A percentile compares a stretch with the other conserved stretches of the same genome.
Evolutionary conservation across 1,140 invertebrate genomes (phyloP).

Genomic region (Bombus turneri): DNA sequence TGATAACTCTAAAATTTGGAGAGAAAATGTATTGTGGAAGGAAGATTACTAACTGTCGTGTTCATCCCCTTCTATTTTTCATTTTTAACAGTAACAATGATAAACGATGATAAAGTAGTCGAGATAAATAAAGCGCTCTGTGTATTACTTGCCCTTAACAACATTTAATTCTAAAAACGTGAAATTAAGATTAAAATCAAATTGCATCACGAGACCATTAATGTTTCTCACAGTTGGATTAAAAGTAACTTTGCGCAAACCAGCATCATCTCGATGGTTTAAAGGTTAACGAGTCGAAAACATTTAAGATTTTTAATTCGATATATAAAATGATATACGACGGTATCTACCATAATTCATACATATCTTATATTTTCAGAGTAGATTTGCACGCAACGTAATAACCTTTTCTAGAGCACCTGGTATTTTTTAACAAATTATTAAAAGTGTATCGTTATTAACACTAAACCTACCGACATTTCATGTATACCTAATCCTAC

Average conservation of each 20-base stretch:
- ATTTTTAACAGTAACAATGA: not conserved
- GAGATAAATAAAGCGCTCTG: not conserved
- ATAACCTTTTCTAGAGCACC: too few relatives aligned
- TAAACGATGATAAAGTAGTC: not conserved
- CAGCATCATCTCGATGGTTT: not conserved
- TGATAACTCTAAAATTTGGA: too few relatives aligned
- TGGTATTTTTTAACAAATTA: too few relatives aligned
- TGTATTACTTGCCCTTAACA: not conserved
- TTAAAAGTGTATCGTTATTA: too few relatives aligned
- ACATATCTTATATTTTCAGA: too few relatives aligned
- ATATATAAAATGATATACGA: not conserved
- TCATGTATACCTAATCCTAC: too few relatives aligned
- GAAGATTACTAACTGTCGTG: too few relatives aligned
- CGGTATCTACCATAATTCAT: too few relatives aligned
- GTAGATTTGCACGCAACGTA: too few relatives aligned
- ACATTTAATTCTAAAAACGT: not conserved
- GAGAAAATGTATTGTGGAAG: too few relatives aligned
- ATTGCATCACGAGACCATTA: not conserved
- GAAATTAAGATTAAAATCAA: conserved; percentile 10
- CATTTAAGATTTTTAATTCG: not conserved
- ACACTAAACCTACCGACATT: too few relatives aligned
- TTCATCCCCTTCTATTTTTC: too few relatives aligned
- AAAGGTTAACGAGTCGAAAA: conserved; percentile 14
- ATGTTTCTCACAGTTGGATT: not conserved
- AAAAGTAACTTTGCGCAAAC: not conserved